Evolutionary conservation across 2,113 vertebrate genomes (phyloP).

Genomic region (Himantopus leucocephalus): DNA sequence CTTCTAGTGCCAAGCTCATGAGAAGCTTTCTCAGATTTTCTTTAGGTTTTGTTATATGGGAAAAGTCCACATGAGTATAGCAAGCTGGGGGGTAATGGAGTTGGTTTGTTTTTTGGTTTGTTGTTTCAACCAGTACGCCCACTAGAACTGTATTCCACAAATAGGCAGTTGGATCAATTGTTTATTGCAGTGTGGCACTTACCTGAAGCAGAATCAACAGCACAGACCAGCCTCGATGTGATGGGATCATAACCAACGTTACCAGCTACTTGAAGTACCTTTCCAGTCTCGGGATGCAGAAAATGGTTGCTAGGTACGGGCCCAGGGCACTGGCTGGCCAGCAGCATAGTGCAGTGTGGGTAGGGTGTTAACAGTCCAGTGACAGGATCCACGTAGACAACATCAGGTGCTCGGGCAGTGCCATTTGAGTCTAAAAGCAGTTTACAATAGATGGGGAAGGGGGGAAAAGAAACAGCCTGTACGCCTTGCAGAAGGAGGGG

Average conservation of each 20-base stretch:
- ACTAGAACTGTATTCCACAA: not conserved
- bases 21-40: not conserved
- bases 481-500: not conserved
- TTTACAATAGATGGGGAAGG: not conserved
- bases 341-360: conserved; percentile 73
- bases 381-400: conserved; percentile 65
- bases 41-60: not conserved
- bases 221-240: conserved; percentile 73
- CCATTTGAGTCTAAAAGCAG: conserved; percentile 67
- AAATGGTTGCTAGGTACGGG: conserved; percentile 78
- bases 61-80: not conserved
- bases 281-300: conserved; percentile 82
- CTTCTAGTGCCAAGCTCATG: not conserved
- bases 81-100: not conserved
- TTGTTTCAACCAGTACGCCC: not conserved
- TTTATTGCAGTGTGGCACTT: not conserved
- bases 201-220: conserved; percentile 69
- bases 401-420: conserved; percentile 30
- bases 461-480: not conserved
- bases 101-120: not conserved
- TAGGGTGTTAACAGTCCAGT: conserved; percentile 78
- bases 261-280: conserved; percentile 80
- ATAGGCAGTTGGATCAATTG: not conserved
- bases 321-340: conserved; percentile 72
- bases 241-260: conserved; percentile 82